Conservation (phyloP, 2,888 invertebrate species). For the Pyrochroa serraticornis region DNA sequence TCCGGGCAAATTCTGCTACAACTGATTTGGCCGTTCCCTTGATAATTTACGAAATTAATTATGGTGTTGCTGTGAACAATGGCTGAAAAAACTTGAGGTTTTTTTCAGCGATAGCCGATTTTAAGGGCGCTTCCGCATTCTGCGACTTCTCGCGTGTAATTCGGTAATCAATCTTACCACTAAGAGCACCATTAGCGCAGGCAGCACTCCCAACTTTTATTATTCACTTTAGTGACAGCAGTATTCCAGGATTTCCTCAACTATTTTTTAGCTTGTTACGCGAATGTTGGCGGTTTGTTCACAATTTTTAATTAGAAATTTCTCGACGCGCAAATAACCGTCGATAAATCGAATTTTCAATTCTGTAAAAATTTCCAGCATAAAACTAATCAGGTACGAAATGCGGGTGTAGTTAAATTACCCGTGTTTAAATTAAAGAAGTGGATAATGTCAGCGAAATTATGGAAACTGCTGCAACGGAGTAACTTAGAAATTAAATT, state of each 20-base stretch:
- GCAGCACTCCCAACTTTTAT: constrained; percentile 45
- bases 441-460: constrained; percentile 39
- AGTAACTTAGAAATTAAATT: constrained; percentile 37
- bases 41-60: constrained; percentile 12
- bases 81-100: constrained; percentile 6
- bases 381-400: constrained; percentile 44
- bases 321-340: too few species aligned
- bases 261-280: constrained; percentile 18
- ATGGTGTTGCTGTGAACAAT: constrained; percentile 4
- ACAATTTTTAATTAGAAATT: too few species aligned
- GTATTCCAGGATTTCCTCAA: constrained; percentile 22
- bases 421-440: constrained; percentile 40
- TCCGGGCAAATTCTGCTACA: neutral
- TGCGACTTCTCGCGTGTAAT: constrained; percentile 46
- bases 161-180: constrained; percentile 50
- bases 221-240: constrained; percentile 45
- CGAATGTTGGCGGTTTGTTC: constrained; percentile 4
- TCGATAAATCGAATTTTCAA: too few species aligned
- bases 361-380: constrained; percentile 34
- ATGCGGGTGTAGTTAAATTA: constrained; percentile 42
- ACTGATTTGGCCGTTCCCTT: neutral
- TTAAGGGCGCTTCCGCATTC: constrained; percentile 16
- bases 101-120: constrained; percentile 12
- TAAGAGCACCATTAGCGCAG: constrained; percentile 48
- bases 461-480: constrained; percentile 26